phyloP scores from a whole-genome alignment of 1,140 invertebrate species.

The Drosophila varians region DNA sequence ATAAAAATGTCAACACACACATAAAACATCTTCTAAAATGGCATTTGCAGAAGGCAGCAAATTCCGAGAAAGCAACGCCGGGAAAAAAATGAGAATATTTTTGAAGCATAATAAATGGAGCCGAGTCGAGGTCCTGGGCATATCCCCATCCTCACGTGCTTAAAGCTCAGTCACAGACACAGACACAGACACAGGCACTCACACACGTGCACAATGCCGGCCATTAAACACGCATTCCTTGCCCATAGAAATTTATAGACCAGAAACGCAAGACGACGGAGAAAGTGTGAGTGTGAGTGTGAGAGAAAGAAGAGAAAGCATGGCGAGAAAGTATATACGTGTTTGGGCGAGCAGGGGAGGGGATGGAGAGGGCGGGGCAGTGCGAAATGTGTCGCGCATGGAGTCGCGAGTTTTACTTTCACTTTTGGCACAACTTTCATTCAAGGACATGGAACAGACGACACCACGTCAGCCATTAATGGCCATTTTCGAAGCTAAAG shows the following conservation, averaged over 20 bases:
- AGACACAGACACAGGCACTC: constrained; percentile 15
- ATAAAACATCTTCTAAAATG: constrained; percentile 82
- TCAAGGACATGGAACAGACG: constrained; percentile 45
- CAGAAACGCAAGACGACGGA: constrained; percentile 63
- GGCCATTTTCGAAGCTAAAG: constrained; percentile 18
- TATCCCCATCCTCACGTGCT: constrained; percentile 59
- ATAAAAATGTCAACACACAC: constrained; percentile 81
- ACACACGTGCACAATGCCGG: constrained; percentile 65
- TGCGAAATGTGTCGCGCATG: constrained; percentile 66
- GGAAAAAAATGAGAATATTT: constrained; percentile 46
- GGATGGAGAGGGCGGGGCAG: constrained; percentile 16
- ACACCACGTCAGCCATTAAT: constrained; percentile 32
- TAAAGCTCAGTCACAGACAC: constrained; percentile 41
- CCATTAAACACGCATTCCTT: constrained; percentile 81
- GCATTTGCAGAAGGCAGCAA: constrained; percentile 73
- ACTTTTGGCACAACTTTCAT: constrained; percentile 41
- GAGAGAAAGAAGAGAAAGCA: constrained; percentile 47
- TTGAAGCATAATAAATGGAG: constrained; percentile 80
- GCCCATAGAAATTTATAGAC: constrained; percentile 80
- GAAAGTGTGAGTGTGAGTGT: constrained; percentile 50
- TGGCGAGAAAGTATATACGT: constrained; percentile 39
- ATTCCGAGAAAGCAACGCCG: constrained; percentile 45
- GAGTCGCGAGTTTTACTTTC: constrained; percentile 58
- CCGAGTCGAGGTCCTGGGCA: constrained; percentile 23
- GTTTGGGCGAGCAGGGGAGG: not conserved